phyloP scores from a whole-genome alignment of 2,113 vertebrate species.

The Sinocyclocheilus grahami region DNA sequence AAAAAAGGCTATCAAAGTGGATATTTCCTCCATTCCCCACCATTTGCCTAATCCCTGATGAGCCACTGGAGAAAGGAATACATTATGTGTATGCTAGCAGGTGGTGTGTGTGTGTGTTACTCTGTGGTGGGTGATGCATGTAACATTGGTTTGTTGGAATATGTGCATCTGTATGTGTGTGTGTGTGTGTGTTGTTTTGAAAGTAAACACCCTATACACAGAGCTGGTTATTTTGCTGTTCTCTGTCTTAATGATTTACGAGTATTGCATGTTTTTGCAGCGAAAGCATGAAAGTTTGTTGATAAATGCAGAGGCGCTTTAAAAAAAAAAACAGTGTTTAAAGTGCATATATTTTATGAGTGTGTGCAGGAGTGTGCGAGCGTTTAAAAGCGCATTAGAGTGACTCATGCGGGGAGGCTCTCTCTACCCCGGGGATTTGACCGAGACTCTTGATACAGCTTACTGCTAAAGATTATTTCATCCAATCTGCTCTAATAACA shows the following conservation, averaged over 20 bases:
- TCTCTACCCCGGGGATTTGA: constrained; percentile 70
- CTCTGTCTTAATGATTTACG: not conserved
- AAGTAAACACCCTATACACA: not conserved
- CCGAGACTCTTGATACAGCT: constrained; percentile 84
- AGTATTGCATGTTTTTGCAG: constrained; percentile 1
- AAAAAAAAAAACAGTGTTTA: not conserved
- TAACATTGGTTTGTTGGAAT: constrained; percentile 24
- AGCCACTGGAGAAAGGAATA: constrained; percentile 76
- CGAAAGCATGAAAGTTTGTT: not conserved
- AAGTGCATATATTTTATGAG: constrained; percentile 27
- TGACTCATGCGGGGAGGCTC: constrained; percentile 41
- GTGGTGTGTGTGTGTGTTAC: constrained; percentile 60
- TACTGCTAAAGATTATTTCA: constrained; percentile 86
- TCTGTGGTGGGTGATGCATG: constrained; percentile 20
- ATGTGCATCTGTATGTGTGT: constrained; percentile 34
- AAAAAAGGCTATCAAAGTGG: constrained; percentile 79
- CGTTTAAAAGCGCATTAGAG: constrained; percentile 41
- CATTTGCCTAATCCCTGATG: constrained; percentile 81
- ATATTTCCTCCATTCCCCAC: constrained; percentile 79
- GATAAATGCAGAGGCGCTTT: not conserved
- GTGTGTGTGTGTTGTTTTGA: constrained; percentile 17
- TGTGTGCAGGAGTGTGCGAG: constrained; percentile 41
- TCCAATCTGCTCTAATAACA: constrained; percentile 88
- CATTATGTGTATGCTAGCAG: constrained; percentile 73
- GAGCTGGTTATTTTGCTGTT: not conserved